Evolutionary conservation across 2,113 vertebrate species (phyloP), one percentile per base, ranked within the genome.

Genomic region (Hippocampus barbouri): DNA sequence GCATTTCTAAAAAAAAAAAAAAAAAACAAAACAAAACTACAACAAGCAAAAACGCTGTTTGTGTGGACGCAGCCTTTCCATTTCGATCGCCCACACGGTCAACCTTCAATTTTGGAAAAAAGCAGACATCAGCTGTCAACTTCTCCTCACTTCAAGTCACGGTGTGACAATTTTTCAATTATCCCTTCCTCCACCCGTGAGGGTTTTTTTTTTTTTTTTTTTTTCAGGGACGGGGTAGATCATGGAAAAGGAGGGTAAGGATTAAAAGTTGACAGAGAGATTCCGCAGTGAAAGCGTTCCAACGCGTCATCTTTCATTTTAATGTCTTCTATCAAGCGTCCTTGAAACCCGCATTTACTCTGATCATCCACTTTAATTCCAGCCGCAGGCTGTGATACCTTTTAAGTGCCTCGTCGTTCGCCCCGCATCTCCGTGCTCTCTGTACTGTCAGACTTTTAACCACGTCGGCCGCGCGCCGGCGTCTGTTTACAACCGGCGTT

Each of bases 241-340:
- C 67, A 6, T 12, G 23, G 18, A n/a, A 21, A 12, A 54, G 23
- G 51, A 38, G 25, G 4, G 20, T 59, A 47, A 47, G 72, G 74
- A 77, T 66, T 74, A 70, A 75, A 82, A 83, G 80, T 87, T 85
- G 78, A 79, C 80, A 70, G 73, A 86, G 82, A 80, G 78, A 86
- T 80, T 86, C 83, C 66, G 88, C 88, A 88, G 86, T 82, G 82
- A 87, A 77, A 86, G 77, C 23, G 85, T 87, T 89, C 88, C 87
- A 86, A 78, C 76, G 71, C 89, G 83, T 89, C 84, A 85, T 91
- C 79, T 88, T 84, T 91, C 90, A 91, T 88, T 89, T 91, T 90
- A 88, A 90, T 72, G 83, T 78, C 85, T 89, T 83, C 86, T 85
- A 86, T 89, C 87, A 88, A 90, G 74, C 76, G 88, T 88, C 88